These are phyloP conservation scores for Nomada ferruginata DNA, from an alignment of 2,888 invertebrate species.

Conservation along the genomic window DNA sequence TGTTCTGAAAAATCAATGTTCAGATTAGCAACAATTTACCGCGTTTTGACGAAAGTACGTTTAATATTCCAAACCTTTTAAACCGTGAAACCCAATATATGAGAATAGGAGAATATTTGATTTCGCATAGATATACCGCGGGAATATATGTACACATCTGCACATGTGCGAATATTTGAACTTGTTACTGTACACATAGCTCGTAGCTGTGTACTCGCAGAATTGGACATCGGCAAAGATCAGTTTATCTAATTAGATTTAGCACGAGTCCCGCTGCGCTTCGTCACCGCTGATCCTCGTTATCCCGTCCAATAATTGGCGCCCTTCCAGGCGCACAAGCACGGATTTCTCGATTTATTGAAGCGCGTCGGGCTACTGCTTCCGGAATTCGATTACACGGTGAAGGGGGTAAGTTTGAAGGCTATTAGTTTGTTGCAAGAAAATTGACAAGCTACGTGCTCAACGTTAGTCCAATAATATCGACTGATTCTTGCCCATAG, in stretches of 20 bases:
- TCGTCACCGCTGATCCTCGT: slow-evolving; percentile 71
- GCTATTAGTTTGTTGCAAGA: slow-evolving; percentile 46
- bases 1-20: too few species aligned
- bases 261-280: slow-evolving; percentile 53
- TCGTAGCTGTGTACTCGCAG: slow-evolving; percentile 29
- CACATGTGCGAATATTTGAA: not conserved
- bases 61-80: not conserved
- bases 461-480: not conserved
- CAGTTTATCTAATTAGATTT: slow-evolving; percentile 72
- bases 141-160: not conserved
- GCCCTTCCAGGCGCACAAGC: slow-evolving; percentile 65
- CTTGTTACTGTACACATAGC: slow-evolving; percentile 3
- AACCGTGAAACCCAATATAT: not conserved
- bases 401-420: slow-evolving; percentile 53
- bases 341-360: slow-evolving; percentile 68
- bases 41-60: too few species aligned
- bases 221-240: slow-evolving; percentile 63
- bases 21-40: too few species aligned
- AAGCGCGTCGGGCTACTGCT: slow-evolving; percentile 61
- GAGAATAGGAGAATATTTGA: not conserved
- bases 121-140: not conserved
- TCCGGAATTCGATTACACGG: slow-evolving; percentile 61
- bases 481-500: not conserved
- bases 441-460: slow-evolving; percentile 43
- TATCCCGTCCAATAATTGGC: slow-evolving; percentile 73